Base-by-base conservation (phyloP, 2,113 vertebrate genomes). In the Campylorhamphus procurvoides region DNA sequence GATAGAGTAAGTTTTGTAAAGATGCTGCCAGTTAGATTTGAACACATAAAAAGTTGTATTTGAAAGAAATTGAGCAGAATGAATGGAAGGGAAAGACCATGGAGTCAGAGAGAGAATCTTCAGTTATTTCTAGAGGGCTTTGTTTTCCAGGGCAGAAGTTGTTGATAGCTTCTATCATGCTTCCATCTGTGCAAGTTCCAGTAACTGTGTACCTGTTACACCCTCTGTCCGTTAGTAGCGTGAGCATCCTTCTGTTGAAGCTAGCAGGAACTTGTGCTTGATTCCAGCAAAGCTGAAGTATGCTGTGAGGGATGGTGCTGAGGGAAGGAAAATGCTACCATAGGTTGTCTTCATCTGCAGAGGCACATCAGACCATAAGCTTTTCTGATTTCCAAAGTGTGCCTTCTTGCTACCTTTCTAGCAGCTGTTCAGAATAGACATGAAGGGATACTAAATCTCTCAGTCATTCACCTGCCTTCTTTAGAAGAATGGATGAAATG, bases 311-410 rank as follows among this genome's bases (percentile, higher is more conserved):
- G 33, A 52, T 59, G 47, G 19, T 60, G 19, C 63, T 72, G 20
- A 83, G 71, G 58, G 67, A 84, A 85, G 46, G 28, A 78, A 56
- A 90, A 42, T 69, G 33, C 20, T 29, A 7, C 37, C 9, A 12
- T 39, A 28, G 84, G 33, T 78, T 12, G 24, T 29, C 16, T 78
- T 82, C 16, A 14, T 76, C 58, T 78, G 29, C 31, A 25, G 2
- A 35, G 49, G 40, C 15, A 39, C 28, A 56, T 35, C 37, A 66
- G n/a, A 40, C 7, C 0, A 0, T 14, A 56, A 47, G 8, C 29
- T 87, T 22, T 66, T 84, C 55, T 71, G 42, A 14, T 58, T 28
- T 71, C n/a, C 49, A 0, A 52, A 62, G 49, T 14, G 33, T 55
- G 60, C 33, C 28, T 29, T 56, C 67, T 87, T 76, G 63, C 23